These are phyloP conservation scores for Drosophila lacertosa DNA, from an alignment of 1,140 invertebrate species.

Conservation along the genomic window DNA sequence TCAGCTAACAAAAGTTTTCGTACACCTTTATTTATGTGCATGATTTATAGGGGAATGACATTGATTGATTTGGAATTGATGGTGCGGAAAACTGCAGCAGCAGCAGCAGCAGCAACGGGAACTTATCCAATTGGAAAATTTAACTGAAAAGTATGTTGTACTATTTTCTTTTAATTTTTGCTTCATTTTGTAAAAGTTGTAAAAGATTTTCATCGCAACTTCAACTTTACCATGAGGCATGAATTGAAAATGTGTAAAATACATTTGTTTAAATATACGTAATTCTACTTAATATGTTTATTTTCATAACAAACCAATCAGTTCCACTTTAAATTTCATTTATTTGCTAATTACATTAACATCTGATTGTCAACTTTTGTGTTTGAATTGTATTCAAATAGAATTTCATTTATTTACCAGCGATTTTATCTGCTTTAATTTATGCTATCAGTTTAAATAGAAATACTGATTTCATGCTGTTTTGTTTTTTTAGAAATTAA, in stretches of 20 bases:
- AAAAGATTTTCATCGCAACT: not conserved
- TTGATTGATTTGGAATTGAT: slow-evolving; percentile 70
- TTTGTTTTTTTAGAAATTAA: not conserved
- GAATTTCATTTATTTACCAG: too few relatives aligned
- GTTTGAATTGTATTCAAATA: not conserved
- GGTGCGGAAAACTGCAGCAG: slow-evolving; percentile 61
- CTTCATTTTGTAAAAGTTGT: not conserved
- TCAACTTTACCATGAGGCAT: too few relatives aligned
- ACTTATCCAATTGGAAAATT: slow-evolving; percentile 28
- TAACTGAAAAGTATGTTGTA: slow-evolving; percentile 24
- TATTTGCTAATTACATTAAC: slow-evolving; percentile 12
- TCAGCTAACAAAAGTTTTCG: slow-evolving; percentile 38
- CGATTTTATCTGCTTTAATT: too few relatives aligned
- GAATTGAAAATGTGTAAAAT: too few relatives aligned
- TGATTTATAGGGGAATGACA: slow-evolving; percentile 66
- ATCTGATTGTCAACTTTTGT: not conserved
- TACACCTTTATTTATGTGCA: slow-evolving; percentile 67
- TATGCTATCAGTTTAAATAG: too few relatives aligned
- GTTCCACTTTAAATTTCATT: not conserved
- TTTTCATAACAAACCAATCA: not conserved
- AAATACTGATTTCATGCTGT: too few relatives aligned
- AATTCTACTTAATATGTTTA: not conserved
- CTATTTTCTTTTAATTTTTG: slow-evolving; percentile 17
- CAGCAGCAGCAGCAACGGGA: slow-evolving; percentile 2
- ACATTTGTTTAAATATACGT: not conserved